These are phyloP conservation scores for Griposia aprilina DNA, from an alignment of 2,888 invertebrate genomes.

Conservation along the genomic window DNA sequence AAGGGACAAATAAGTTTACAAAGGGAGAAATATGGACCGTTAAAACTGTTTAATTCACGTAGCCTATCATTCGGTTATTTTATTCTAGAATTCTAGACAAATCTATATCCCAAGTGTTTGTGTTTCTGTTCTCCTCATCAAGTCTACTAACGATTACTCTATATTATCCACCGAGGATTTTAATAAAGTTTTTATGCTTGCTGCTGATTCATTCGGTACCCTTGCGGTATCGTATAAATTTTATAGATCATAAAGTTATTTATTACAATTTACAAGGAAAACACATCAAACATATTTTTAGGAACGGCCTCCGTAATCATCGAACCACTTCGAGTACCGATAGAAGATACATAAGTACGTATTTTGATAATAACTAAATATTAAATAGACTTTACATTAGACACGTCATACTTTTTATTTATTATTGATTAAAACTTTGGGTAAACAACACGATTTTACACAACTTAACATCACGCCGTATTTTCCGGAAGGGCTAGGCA, in stretches of 20 bases:
- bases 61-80: neutral
- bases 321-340: neutral
- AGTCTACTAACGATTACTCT: conserved; percentile 2
- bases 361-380: neutral
- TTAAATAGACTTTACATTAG: neutral
- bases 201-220: conserved; percentile 23
- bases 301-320: conserved; percentile 16
- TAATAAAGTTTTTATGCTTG: conserved; percentile 6
- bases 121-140: neutral
- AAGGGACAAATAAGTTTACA: no score
- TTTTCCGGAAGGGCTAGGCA: neutral
- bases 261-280: conserved; percentile 48
- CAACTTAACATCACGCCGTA: no score
- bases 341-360: neutral
- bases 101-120: neutral
- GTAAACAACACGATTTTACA: neutral
- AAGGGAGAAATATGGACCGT: neutral
- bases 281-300: conserved; percentile 46
- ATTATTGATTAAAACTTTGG: neutral
- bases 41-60: no score
- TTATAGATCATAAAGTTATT: conserved; percentile 44
- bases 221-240: conserved; percentile 33
- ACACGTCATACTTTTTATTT: neutral
- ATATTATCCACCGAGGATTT: conserved; percentile 20
- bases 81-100: conserved; percentile 1